These are phyloP conservation scores for Pedetes capensis DNA, from an alignment of 2,113 vertebrate species.

Conservation along the genomic window DNA sequence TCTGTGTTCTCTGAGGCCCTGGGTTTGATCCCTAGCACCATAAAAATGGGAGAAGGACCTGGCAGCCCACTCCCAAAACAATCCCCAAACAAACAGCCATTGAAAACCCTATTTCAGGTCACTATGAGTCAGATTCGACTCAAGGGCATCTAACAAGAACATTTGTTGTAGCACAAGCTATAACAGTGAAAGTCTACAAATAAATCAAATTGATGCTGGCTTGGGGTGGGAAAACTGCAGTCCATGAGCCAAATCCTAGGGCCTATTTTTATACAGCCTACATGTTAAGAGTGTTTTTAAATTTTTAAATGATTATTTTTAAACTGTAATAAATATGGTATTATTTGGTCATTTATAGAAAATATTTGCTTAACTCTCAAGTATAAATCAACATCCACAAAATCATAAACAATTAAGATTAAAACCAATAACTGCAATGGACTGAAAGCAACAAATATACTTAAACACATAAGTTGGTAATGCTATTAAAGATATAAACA, in stretches of 20 bases:
- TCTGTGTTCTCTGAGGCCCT: no score
- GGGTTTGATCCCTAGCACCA: no score
- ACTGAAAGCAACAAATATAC: background rate
- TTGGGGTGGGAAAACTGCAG: background rate
- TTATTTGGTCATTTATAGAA: background rate
- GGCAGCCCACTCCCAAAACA: no score
- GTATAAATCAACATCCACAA: background rate
- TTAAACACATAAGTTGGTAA: background rate
- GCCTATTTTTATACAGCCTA: background rate
- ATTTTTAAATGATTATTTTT: background rate
- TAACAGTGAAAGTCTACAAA: background rate
- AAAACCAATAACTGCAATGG: background rate
- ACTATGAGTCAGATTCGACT: no score
- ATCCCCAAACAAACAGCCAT: no score
- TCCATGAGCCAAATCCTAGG: background rate
- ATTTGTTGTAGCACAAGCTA: background rate
- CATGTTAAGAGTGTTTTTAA: background rate
- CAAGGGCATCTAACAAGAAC: no score
- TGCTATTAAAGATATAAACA: background rate
- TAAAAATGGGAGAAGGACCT: no score
- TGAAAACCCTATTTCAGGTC: no score
- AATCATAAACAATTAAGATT: background rate
- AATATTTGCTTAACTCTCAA: background rate
- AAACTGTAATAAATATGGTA: background rate
- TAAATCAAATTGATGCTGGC: background rate